Conservation (phyloP, 2,113 vertebrate species). For the Lepisosteus oculatus region DNA sequence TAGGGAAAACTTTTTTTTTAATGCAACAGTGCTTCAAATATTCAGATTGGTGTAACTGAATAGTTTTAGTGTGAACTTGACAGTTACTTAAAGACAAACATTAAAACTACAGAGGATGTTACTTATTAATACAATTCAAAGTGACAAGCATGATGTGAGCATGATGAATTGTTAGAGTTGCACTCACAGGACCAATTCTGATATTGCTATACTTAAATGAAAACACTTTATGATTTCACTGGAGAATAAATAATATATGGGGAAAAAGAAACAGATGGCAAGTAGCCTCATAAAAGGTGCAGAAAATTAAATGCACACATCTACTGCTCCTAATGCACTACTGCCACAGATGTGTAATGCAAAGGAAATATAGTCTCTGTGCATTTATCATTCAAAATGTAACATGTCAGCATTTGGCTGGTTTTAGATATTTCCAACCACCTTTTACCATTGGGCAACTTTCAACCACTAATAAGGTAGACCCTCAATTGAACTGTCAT, state of each 20-base stretch:
- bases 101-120: conserved; percentile 29
- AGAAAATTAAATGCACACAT: conserved; percentile 52
- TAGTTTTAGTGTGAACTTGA: background rate
- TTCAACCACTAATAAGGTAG: too few species aligned
- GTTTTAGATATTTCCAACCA: too few species aligned
- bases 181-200: conserved; percentile 54
- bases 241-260: conserved; percentile 64
- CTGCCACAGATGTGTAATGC: conserved; percentile 19
- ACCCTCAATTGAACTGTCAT: too few species aligned
- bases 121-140: conserved; percentile 42
- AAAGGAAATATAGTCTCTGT: background rate
- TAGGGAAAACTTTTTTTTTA: background rate
- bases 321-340: conserved; percentile 54
- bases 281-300: conserved; percentile 35
- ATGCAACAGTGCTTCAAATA: background rate
- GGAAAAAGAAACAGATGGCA: conserved; percentile 42
- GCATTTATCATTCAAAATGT: background rate
- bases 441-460: too few species aligned
- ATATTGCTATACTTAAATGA: conserved; percentile 42
- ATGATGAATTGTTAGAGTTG: conserved; percentile 16
- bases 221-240: conserved; percentile 53
- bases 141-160: conserved; percentile 44
- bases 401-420: too few species aligned
- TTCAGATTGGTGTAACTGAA: background rate
- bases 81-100: background rate